phyloP scores from a whole-genome alignment of 1,140 invertebrate species.

The Drosophila bipectinata region DNA sequence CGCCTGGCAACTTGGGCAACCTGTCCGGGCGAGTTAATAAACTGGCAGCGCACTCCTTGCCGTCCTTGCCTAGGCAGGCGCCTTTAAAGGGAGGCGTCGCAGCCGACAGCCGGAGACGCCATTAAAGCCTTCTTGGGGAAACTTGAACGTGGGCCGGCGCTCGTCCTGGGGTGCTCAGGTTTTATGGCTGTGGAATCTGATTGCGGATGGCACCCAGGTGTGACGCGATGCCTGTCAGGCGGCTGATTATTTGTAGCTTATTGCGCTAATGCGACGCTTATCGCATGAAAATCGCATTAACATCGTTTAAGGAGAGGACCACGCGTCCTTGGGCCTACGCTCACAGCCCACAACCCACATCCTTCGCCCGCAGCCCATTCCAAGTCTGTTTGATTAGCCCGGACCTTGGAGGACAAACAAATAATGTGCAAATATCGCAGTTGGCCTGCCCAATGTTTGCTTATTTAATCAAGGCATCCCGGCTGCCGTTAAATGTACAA shows the following conservation, averaged over 20 bases:
- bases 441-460: slow-evolving; percentile 49
- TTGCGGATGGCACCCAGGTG: slow-evolving; percentile 36
- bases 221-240: slow-evolving; percentile 58
- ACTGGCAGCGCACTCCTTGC: slow-evolving; percentile 19
- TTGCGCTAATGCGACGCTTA: slow-evolving; percentile 74
- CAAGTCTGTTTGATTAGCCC: slow-evolving; percentile 42
- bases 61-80: not conserved
- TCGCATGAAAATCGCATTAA: slow-evolving; percentile 76
- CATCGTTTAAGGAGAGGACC: slow-evolving; percentile 24
- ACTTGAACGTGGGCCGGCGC: slow-evolving; percentile 6
- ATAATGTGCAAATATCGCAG: slow-evolving; percentile 52
- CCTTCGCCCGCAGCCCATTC: not conserved
- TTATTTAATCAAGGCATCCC: slow-evolving; percentile 65
- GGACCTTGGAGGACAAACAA: slow-evolving; percentile 27
- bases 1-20: slow-evolving; percentile 34
- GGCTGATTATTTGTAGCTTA: slow-evolving; percentile 77
- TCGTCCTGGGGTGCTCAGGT: not conserved
- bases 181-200: slow-evolving; percentile 30
- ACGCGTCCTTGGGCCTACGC: slow-evolving; percentile 6
- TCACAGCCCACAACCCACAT: not conserved
- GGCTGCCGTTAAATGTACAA: slow-evolving; percentile 65
- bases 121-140: slow-evolving; percentile 30
- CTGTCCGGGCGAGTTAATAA: slow-evolving; percentile 48
- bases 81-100: not conserved
- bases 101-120: slow-evolving; percentile 6